These are phyloP conservation scores for Melieria omissa DNA, from an alignment of 2,888 invertebrate species.

Conservation along the genomic window DNA sequence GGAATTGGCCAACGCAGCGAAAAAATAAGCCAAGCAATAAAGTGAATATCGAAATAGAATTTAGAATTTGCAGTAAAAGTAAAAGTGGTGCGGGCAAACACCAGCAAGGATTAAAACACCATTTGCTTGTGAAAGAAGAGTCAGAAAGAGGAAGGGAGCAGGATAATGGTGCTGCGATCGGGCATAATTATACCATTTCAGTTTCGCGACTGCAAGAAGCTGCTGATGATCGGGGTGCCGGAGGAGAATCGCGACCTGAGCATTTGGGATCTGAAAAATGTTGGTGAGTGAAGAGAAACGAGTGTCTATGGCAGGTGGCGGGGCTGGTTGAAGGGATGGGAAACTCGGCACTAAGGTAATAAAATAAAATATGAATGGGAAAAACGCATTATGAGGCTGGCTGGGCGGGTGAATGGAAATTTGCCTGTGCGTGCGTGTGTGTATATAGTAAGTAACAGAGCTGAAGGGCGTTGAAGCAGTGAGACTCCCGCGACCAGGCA, in stretches of 20 bases:
- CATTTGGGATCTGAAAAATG: constrained; percentile 62
- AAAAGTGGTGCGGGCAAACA: too few relatives aligned
- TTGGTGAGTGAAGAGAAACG: constrained; percentile 52
- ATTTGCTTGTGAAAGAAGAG: background rate
- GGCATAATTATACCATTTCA: constrained; percentile 63
- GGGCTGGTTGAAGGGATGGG: background rate
- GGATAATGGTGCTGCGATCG: constrained; percentile 61
- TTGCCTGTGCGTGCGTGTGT: constrained; percentile 1
- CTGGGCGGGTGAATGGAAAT: background rate
- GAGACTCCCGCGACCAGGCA: too few relatives aligned
- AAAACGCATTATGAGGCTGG: background rate
- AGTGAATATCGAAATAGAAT: too few relatives aligned
- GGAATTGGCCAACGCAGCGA: too few relatives aligned
- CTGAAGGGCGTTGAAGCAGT: background rate
- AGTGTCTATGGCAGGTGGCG: background rate
- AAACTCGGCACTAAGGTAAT: background rate
- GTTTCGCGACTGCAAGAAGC: constrained; percentile 61
- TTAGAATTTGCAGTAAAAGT: too few relatives aligned
- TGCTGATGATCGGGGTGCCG: constrained; percentile 58
- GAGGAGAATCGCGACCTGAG: constrained; percentile 58
- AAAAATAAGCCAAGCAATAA: too few relatives aligned
- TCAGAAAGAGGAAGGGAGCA: constrained; percentile 53
- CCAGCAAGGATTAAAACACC: too few relatives aligned
- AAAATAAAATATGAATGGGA: background rate
- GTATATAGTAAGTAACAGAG: background rate